phyloP scores from a whole-genome alignment of 2,888 invertebrate species.

The Philhelius pedissequus region DNA sequence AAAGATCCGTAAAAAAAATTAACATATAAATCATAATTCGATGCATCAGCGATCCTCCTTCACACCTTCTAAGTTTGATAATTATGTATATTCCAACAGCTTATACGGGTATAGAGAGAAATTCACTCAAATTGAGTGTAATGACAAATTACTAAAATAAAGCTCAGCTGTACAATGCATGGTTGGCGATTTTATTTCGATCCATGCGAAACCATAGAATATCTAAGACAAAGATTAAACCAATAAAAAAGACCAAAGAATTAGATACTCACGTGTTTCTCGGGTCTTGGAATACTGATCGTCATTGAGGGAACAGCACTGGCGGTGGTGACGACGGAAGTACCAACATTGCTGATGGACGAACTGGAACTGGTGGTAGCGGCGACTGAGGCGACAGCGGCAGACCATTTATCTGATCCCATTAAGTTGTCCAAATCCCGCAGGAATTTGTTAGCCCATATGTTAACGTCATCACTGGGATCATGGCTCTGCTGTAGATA shows the following conservation, averaged over 20 bases:
- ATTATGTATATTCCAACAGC: not conserved
- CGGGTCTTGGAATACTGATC: conserved; percentile 77
- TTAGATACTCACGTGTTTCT: conserved; percentile 77
- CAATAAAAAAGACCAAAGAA: conserved; percentile 11
- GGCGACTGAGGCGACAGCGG: conserved; percentile 28
- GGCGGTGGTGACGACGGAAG: conserved; percentile 38
- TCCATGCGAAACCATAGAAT: conserved; percentile 26
- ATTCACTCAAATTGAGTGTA: conserved; percentile 12
- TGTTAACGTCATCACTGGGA: conserved; percentile 76
- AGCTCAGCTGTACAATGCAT: conserved; percentile 54
- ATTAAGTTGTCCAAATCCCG: conserved; percentile 79
- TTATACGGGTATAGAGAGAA: not conserved
- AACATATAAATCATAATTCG: conserved; percentile 38
- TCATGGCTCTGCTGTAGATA: conserved; percentile 53
- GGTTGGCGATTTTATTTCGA: conserved; percentile 9
- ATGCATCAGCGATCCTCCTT: conserved; percentile 14
- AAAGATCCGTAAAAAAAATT: conserved; percentile 18
- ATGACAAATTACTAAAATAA: conserved; percentile 7
- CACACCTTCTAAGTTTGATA: not conserved
- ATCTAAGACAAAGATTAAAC: conserved; percentile 38
- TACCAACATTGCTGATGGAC: conserved; percentile 23
- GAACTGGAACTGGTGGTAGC: conserved; percentile 41
- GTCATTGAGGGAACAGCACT: conserved; percentile 69
- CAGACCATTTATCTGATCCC: conserved; percentile 75
- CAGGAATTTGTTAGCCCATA: conserved; percentile 79